Percentiles rank a stretch among this genome's conserved stretches.
Evolutionary conservation across 1,140 invertebrate species (phyloP).

Genomic region (Cydia amplana): DNA sequence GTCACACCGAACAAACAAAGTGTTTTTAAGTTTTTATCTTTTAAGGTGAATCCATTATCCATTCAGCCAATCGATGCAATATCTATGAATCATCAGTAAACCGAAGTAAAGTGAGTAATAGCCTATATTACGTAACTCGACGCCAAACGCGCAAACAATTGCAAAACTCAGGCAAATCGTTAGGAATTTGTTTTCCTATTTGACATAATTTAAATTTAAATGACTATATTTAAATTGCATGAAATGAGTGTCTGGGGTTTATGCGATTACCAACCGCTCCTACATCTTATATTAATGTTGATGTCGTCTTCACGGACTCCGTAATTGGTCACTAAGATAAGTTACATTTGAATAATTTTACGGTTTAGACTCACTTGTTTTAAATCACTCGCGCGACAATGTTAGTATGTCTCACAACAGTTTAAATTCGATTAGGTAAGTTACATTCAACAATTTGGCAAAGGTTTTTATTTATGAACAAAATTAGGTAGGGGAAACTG

Average conservation of each 20-base stretch:
- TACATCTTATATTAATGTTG: not conserved
- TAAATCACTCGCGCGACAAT: too few species aligned
- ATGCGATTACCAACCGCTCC: not conserved
- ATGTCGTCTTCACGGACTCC: not conserved
- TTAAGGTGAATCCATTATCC: too few species aligned
- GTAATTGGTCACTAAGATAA: not conserved
- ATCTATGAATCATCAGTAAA: constrained; percentile 9
- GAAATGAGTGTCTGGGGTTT: not conserved
- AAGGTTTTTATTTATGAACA: too few species aligned
- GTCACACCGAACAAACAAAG: too few species aligned
- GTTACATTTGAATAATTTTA: too few species aligned
- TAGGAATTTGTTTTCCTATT: constrained; percentile 13
- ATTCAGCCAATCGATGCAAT: not conserved
- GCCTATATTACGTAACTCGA: constrained; percentile 1
- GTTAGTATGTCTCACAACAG: too few species aligned
- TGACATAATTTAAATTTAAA: constrained; percentile 1
- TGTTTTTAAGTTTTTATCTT: too few species aligned
- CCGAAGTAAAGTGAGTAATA: constrained; percentile 12
- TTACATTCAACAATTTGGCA: too few species aligned
- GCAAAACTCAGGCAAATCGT: constrained; percentile 6
- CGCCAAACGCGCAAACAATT: not conserved
- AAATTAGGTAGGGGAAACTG: too few species aligned
- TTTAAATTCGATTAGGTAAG: too few species aligned
- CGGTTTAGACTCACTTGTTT: too few species aligned
- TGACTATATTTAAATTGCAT: not conserved